Conservation (phyloP, 2,888 invertebrate species). For the Monochamus alternatus region DNA sequence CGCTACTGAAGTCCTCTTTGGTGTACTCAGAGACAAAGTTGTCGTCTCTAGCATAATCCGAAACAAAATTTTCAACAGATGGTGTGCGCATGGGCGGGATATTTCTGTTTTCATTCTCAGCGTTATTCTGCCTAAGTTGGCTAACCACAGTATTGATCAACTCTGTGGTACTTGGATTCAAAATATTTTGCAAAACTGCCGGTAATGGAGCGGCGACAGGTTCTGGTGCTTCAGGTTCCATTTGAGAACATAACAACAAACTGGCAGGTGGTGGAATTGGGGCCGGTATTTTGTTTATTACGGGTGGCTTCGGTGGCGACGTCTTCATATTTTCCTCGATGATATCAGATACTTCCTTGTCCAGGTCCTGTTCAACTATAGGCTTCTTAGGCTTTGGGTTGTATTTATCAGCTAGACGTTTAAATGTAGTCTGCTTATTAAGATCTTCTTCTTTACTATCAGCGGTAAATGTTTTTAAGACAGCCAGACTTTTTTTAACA, state of each 20-base stretch:
- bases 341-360: conserved; percentile 61
- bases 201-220: neutral
- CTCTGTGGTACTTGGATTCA: conserved; percentile 49
- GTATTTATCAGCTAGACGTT: conserved; percentile 71
- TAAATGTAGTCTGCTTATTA: conserved; percentile 43
- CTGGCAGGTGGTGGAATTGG: conserved; percentile 49
- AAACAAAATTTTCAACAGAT: conserved; percentile 44
- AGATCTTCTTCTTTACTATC: neutral
- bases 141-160: conserved; percentile 51
- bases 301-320: conserved; percentile 49
- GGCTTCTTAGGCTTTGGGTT: conserved; percentile 69
- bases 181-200: conserved; percentile 30
- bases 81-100: conserved; percentile 37
- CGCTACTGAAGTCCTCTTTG: conserved; percentile 7
- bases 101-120: conserved; percentile 30
- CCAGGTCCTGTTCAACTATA: conserved; percentile 57
- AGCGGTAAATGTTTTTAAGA: neutral
- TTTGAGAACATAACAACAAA: conserved; percentile 42
- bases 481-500: neutral
- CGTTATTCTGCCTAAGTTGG: conserved; percentile 39
- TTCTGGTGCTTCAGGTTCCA: conserved; percentile 40
- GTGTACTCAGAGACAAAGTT: conserved; percentile 30
- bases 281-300: conserved; percentile 38
- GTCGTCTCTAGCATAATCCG: conserved; percentile 46
- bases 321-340: conserved; percentile 59